Conservation (phyloP, 2,888 invertebrate species). For the Trichopria drosophilae region DNA sequence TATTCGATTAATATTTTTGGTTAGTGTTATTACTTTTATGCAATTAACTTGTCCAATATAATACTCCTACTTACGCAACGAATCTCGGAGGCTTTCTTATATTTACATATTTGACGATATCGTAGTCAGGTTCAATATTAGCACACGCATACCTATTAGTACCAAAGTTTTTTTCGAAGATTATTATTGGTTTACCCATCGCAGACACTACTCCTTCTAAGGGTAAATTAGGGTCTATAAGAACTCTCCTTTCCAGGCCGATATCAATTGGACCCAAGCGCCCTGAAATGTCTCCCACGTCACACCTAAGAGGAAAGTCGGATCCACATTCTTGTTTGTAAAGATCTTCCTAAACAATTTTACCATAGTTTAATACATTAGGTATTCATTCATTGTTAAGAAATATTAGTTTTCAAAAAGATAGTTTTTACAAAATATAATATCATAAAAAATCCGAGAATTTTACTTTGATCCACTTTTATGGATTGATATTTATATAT, state of each 20-base stretch:
- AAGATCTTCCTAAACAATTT: constrained; percentile 69
- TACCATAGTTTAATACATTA: too few relatives aligned
- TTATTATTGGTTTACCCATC: constrained; percentile 82
- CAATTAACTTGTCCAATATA: too few relatives aligned
- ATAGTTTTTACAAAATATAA: too few relatives aligned
- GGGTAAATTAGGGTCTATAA: constrained; percentile 86
- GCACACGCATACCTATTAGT: constrained; percentile 82
- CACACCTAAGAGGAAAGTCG: constrained; percentile 85
- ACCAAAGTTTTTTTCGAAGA: constrained; percentile 75
- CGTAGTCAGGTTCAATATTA: constrained; percentile 87
- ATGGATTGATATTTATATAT: too few relatives aligned
- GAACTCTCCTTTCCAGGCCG: constrained; percentile 75
- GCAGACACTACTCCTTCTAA: constrained; percentile 77
- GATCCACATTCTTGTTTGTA: constrained; percentile 86
- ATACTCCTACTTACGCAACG: constrained; percentile 72
- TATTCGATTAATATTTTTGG: not conserved
- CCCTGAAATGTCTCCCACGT: constrained; percentile 87
- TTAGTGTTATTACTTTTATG: too few relatives aligned
- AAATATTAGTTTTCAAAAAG: too few relatives aligned
- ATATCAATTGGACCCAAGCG: constrained; percentile 82
- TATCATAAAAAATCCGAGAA: too few relatives aligned
- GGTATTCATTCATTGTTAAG: too few relatives aligned
- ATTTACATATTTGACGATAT: constrained; percentile 87
- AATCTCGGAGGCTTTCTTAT: constrained; percentile 85
- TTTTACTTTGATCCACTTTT: too few relatives aligned